Percentiles rank a stretch among this genome's conserved stretches.
Conservation (phyloP, 1,140 invertebrate genomes). For the Vanessa tameamea region DNA sequence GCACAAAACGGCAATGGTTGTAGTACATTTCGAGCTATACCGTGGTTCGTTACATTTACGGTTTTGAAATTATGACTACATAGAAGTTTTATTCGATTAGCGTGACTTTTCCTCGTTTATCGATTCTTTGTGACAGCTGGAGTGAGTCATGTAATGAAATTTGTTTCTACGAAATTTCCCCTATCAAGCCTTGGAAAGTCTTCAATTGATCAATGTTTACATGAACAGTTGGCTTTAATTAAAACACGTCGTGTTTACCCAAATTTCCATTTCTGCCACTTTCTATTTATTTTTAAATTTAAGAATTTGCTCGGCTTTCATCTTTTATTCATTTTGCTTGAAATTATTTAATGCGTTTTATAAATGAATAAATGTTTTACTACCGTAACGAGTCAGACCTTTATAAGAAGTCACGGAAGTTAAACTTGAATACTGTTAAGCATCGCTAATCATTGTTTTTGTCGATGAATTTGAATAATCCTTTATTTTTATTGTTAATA, state of each 20-base stretch:
- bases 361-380: too few species aligned
- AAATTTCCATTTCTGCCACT: neutral
- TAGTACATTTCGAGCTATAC: neutral
- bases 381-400: too few species aligned
- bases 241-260: neutral
- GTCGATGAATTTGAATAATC: too few species aligned
- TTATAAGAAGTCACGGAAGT: too few species aligned
- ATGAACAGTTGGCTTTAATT: conserved; percentile 16
- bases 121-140: conserved; percentile 31
- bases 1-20: neutral
- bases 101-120: conserved; percentile 33
- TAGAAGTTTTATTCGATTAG: conserved; percentile 8
- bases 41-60: neutral
- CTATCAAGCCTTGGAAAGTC: conserved; percentile 28
- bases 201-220: conserved; percentile 26
- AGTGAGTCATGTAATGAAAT: conserved; percentile 36
- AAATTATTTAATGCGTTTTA: too few species aligned
- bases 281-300: neutral
- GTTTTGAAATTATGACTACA: conserved; percentile 18
- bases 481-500: too few species aligned
- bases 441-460: too few species aligned
- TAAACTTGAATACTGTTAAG: too few species aligned
- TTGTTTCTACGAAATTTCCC: conserved; percentile 31
- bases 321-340: too few species aligned
- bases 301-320: neutral